Evolutionary conservation across 2,888 invertebrate species (phyloP).

Genomic region (Drosophila tanythrix): DNA sequence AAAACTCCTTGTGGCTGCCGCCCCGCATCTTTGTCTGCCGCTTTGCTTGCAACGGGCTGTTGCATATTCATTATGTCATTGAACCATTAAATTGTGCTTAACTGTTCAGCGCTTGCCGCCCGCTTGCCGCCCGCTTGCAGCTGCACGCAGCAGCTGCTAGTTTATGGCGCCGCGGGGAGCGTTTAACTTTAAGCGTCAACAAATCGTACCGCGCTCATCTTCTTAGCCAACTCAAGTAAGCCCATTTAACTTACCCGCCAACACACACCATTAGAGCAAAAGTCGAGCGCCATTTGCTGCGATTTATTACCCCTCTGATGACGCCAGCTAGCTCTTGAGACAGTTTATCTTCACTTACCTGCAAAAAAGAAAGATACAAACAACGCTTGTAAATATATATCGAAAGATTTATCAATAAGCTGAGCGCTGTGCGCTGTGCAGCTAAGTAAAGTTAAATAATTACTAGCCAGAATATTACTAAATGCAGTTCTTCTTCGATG

Average conservation of each 20-base stretch:
- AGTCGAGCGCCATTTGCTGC: conserved; percentile 67
- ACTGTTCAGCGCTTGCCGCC: conserved; percentile 53
- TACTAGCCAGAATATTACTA: not conserved
- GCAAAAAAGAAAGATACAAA: conserved; percentile 51
- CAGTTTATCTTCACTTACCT: conserved; percentile 72
- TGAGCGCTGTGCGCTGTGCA: not conserved
- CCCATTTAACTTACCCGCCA: conserved; percentile 25
- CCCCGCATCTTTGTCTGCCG: conserved; percentile 20
- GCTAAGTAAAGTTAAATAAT: not conserved
- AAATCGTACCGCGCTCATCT: conserved; percentile 61
- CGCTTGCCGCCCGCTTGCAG: conserved; percentile 16
- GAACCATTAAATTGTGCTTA: conserved; percentile 82
- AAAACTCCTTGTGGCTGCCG: conserved; percentile 11
- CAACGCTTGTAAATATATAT: conserved; percentile 30
- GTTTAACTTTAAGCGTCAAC: conserved; percentile 76
- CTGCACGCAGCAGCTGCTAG: conserved; percentile 19
- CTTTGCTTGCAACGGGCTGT: conserved; percentile 42
- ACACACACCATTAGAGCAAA: conserved; percentile 26
- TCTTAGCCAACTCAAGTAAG: conserved; percentile 18
- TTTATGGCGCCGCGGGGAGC: conserved; percentile 74
- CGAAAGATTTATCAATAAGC: conserved; percentile 16
- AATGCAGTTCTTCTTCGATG: not conserved
- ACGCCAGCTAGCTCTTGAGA: conserved; percentile 39
- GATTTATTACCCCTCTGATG: conserved; percentile 59
- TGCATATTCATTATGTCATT: conserved; percentile 83